Evolutionary conservation across 2,888 invertebrate species (phyloP).

Genomic region (Hydrotaea cyrtoneurina): DNA sequence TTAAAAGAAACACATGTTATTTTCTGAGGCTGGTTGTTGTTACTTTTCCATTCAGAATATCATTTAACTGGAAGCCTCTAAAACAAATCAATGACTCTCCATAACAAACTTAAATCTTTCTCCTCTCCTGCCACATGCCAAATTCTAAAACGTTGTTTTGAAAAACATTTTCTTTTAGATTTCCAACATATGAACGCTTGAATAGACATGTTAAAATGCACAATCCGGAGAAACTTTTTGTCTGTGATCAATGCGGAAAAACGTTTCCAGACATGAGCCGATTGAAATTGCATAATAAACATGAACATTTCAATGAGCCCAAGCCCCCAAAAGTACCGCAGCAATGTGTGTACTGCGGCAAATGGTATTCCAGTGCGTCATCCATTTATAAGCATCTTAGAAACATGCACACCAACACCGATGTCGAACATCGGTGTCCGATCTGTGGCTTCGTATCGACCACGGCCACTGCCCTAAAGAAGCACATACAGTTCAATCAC

Average conservation of each 20-base stretch:
- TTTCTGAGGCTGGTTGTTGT: too few relatives aligned
- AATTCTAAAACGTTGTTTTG: slow-evolving; percentile 20
- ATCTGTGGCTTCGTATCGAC: slow-evolving; percentile 76
- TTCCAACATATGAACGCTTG: slow-evolving; percentile 55
- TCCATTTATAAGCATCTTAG: slow-evolving; percentile 56
- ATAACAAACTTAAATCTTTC: slow-evolving; percentile 18
- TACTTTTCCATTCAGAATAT: background rate
- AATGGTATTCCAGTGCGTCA: slow-evolving; percentile 56
- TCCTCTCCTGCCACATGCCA: background rate
- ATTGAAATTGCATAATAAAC: slow-evolving; percentile 50
- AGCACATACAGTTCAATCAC: slow-evolving; percentile 76
- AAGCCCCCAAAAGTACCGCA: slow-evolving; percentile 57
- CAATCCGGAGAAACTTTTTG: slow-evolving; percentile 47
- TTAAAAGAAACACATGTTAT: too few relatives aligned
- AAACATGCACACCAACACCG: slow-evolving; percentile 58
- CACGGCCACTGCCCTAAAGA: slow-evolving; percentile 74
- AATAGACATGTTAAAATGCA: slow-evolving; percentile 47
- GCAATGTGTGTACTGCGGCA: slow-evolving; percentile 56
- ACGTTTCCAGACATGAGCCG: slow-evolving; percentile 47
- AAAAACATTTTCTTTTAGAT: slow-evolving; percentile 58
- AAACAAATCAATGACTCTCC: background rate
- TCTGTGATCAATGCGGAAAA: slow-evolving; percentile 63
- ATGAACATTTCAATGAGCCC: slow-evolving; percentile 57
- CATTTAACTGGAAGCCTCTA: background rate
- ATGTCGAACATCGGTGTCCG: slow-evolving; percentile 70